Percentiles rank a stretch among this genome's conserved stretches.
phyloP scores from a whole-genome alignment of 1,140 invertebrate genomes.

The Nasonia longicornis region DNA sequence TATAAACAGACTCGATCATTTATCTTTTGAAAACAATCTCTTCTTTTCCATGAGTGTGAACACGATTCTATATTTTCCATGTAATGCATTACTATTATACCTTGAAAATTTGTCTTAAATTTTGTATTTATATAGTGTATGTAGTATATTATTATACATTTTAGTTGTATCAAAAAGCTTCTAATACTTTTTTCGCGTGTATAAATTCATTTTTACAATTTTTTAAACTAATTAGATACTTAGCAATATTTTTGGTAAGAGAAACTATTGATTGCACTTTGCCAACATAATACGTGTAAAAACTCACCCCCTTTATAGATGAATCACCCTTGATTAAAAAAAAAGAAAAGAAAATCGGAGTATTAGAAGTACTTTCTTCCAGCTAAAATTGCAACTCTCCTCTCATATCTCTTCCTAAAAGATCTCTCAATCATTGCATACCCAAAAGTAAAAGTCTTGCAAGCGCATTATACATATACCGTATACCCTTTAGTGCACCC shows the following conservation, averaged over 20 bases:
- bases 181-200: slow-evolving; percentile 5
- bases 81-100: not conserved
- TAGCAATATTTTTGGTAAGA: not conserved
- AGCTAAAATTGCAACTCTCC: not conserved
- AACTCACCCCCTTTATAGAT: too few relatives aligned
- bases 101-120: not conserved
- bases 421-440: not conserved
- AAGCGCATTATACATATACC: too few relatives aligned
- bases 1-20: not conserved
- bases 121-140: not conserved
- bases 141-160: not conserved
- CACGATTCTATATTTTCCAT: not conserved
- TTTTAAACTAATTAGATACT: not conserved
- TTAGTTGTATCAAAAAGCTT: slow-evolving; percentile 9
- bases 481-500: too few relatives aligned
- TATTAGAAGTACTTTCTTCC: not conserved
- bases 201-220: not conserved
- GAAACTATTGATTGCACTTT: slow-evolving; percentile 20
- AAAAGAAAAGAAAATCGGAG: not conserved
- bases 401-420: not conserved
- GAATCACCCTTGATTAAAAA: not conserved
- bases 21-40: slow-evolving; percentile 14
- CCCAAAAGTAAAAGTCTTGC: too few relatives aligned
- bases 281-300: not conserved
- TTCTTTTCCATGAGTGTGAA: not conserved